phyloP scores from a whole-genome alignment of 2,113 vertebrate genomes.

The Cairina moschata region DNA sequence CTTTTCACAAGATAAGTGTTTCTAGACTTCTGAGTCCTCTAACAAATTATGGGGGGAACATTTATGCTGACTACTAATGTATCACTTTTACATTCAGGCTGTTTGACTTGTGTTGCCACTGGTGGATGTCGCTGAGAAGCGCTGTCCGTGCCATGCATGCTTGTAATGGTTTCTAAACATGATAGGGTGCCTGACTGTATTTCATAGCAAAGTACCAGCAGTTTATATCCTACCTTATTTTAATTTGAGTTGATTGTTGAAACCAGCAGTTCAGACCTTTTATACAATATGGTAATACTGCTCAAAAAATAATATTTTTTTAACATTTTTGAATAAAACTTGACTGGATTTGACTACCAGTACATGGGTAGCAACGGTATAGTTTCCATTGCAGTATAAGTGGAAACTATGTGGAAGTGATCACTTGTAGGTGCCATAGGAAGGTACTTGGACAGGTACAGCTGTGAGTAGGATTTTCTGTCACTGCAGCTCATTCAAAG shows the following conservation, averaged over 20 bases:
- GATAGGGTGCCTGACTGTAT: accelerated
- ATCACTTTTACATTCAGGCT: accelerated
- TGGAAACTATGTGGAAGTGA: neutral
- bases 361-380: neutral
- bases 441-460: neutral
- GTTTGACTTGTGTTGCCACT: neutral
- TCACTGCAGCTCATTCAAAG: neutral
- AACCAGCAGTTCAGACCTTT: too few species aligned
- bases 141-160: accelerated
- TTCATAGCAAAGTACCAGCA: neutral
- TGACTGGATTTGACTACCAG: neutral
- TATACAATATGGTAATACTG: neutral
- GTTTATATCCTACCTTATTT: neutral
- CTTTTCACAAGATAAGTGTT: neutral
- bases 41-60: neutral
- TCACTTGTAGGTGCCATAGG: neutral
- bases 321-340: neutral
- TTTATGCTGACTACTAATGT: neutral
- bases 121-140: neutral
- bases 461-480: neutral
- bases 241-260: neutral
- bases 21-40: neutral
- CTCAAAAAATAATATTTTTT: neutral
- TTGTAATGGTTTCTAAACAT: neutral
- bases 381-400: neutral